Base-by-base conservation (phyloP, 2,888 invertebrate genomes). In the Hyposoter dolosus region DNA sequence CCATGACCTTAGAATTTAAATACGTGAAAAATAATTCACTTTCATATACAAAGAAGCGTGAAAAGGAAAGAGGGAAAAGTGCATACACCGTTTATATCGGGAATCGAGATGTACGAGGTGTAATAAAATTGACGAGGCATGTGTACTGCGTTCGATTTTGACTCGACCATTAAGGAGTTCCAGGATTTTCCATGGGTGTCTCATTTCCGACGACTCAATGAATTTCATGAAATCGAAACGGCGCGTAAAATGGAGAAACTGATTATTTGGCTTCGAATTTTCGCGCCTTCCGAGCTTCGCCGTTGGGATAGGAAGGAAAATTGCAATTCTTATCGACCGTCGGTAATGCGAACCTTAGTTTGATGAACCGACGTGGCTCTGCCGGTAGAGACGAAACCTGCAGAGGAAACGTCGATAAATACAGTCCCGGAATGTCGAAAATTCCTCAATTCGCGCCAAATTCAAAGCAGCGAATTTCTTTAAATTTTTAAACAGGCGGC, bases 1-100 rank as follows among this genome's bases (percentile, higher is more conserved):
- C 80, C 80, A 81, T 81, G 80, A 81, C 80, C 12, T 40, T 81
- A 81, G 74, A 74, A 72, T 72, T 81, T 74, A 81, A 81, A 53
- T 12, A 66, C 50, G 66, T 50, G n/a, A 23, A 35, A 47, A 63
- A 78, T 82, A 15, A 43, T 82, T 69, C 68, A 80, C 84, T 79
- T 71, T 78, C 72, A 60, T 40, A 69, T 47, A 50, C 71, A 63
- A 43, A 3, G 32, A 77, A 69, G 28, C 28, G 2, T n/a, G 12
- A 28, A 28, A 60, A 79, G 71, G 82, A 72, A 68, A 45, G 71
- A 86, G 15, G 40, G 28, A 35, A 68, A 60, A 65, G 56, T 63
- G 50, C 50, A 65, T 75, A 82, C 72, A 74, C 66, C 71, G 76
- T 76, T 86, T 84, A 86, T 84, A 72, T 82, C 79, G 35, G 6